Evolutionary conservation across 2,888 invertebrate genomes (phyloP), one percentile per base, ranked within the genome.

Genomic region (Drosophila lacicola): DNA sequence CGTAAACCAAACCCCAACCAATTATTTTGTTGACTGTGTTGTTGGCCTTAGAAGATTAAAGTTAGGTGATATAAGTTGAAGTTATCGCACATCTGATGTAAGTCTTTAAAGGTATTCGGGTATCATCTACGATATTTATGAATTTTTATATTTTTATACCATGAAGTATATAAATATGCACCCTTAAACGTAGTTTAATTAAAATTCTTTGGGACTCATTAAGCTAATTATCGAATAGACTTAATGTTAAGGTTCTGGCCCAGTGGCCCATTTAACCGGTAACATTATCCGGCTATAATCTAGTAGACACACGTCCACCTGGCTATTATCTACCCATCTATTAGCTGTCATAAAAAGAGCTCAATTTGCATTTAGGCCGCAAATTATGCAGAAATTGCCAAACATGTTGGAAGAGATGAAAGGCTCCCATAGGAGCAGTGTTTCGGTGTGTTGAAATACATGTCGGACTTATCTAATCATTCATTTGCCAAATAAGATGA

Each of bases 401-500:
- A 46, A 56, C 55, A 65, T 62, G 53, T 46, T 46, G 42, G 19
- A 33, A n/a, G 57, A 63, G 64, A 70, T 56, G 74, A 74, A 44
- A 42, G 50, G 60, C 61, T 58, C 37, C 72, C 72, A 46, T 33
- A 53, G 72, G 60, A 50, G 42, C 55, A 39, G 29, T 36, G 21
- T 37, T n/a, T 41, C 55, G 9, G 17, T 37, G 36, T 46, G 10
- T 65, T 53, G 65, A 58, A 56, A 56, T 56, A 53, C 51, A 72
- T 54, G 50, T 45, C 57, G 62, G 68, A 62, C 75, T 70, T 77
- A 82, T 78, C 83, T 82, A 82, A 84, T 84, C 83, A 88, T 80
- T 83, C 74, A 82, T 47, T 74, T 87, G 80, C 79, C 84, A 81
- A 76, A 85, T 74, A 71, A 85, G 81, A 85, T 85, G 83, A 84